Evolutionary conservation across 2,113 vertebrate species (phyloP), one percentile per base, ranked within the genome.

Genomic region (Indicator indicator): DNA sequence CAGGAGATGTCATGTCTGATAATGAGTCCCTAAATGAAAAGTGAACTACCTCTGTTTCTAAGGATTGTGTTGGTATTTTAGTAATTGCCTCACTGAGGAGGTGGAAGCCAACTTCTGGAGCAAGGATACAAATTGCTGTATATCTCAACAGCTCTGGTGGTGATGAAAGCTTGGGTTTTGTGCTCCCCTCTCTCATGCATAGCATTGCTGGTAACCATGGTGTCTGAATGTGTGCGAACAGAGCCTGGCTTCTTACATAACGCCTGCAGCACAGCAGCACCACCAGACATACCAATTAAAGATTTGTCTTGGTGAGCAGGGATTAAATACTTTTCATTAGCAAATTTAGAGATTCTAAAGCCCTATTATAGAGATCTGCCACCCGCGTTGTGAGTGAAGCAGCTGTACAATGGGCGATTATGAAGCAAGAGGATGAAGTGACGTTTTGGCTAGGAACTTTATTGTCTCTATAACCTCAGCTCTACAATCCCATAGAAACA

Each of bases 241-340:
- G 48, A 79, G 11, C 56, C 36, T 15, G 19, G 46, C 74, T 72
- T 30, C 69, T 84, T 83, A 46, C 63, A 69, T 7, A 44, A 72
- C 4, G 46, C 56, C 79, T 30, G 65, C 77, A 76, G 68, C 17
- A n/a, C 64, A 83, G 89, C 82, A 81, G 46, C 85, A 44, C 40
- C 73, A 69, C 33, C 85, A 95, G 90, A 42, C 83, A 84, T 86
- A n/a, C 19, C 73, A 95, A 55, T 90, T 85, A 85, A 87, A 71
- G 85, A 83, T 88, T 93, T 50, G 55, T 71, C 9, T 15, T 58
- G 78, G 68, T 0, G 6, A 93, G 83, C 33, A 36, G 71, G 81
- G 90, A 93, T 96, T 90, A 93, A 95, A 92, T 63, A 80, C 86
- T 93, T 93, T 92, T 79, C 94, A 93, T 96, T 95, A 95, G 88